Base-by-base conservation (phyloP, 2,888 invertebrate genomes). In the Chesias legatella region DNA sequence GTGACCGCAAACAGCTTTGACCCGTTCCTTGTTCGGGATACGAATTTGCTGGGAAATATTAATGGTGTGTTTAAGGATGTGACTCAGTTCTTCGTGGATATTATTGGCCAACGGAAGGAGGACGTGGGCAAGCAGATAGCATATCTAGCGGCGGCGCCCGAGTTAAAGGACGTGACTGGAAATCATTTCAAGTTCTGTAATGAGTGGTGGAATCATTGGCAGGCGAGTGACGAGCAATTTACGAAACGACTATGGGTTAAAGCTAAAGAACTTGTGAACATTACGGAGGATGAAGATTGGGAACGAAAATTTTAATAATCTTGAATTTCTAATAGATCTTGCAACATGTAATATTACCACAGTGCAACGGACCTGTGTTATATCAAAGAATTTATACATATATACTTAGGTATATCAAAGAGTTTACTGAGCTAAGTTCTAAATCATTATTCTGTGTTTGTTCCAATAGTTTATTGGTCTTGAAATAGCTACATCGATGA, bases 1-100 rank as follows among this genome's bases (percentile, higher is more conserved):
- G 91, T 94, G 0, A 92, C 92, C 1, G 91, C 90, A 1, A 93
- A 93, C 63, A 90, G 90, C 26, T 89, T 91, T 32, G 92, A 94
- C 73, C 84, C 85, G 0, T 86, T 75, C 25, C 7, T 85, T 0
- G 82, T 79, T 1, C 63, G 64, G 7, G 80, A 76, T 40, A 85
- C 85, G 0, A 66, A 78, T 41, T 37, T 83, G 11, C 49, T 84
- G 0, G 45, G 52, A 1, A 78, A 78, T 39, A 22, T 77, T 13
- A 68, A 78, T 7, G 59, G 36, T 4, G 30, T 63, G 7, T 9
- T 71, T 0, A 60, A 51, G 21, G 58, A 64, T 33, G 47, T 78
- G 7, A 64, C 73, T 0, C 55, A 60, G 26, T 56, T 73, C 1
- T 70, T 84, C 22, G 38, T 79, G 1, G 58, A 73, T 41, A 39